Conservation (phyloP, 2,113 vertebrate species). For the Cheilinus undulatus region DNA sequence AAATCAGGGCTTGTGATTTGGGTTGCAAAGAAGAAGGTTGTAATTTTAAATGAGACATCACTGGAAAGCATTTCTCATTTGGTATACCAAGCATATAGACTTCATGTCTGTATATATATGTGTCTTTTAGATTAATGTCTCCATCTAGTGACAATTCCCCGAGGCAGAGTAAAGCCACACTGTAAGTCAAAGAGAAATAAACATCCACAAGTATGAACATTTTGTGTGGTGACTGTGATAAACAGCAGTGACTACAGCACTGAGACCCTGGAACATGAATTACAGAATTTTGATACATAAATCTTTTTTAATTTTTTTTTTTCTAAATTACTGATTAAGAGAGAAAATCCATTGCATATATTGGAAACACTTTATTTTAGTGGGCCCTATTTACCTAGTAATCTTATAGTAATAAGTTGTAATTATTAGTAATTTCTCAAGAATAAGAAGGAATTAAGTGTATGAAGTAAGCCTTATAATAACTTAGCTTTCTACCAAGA, state of each 20-base stretch:
- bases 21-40: constrained; percentile 16
- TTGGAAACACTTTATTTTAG: too few relatives aligned
- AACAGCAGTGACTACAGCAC: constrained; percentile 4
- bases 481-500: too few relatives aligned
- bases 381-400: too few relatives aligned
- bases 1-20: constrained; percentile 37
- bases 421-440: too few relatives aligned
- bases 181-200: constrained; percentile 35
- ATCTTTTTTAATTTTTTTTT: too few relatives aligned
- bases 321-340: too few relatives aligned
- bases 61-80: too few relatives aligned
- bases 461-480: too few relatives aligned
- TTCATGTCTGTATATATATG: constrained; percentile 28
- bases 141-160: constrained; percentile 79
- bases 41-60: constrained; percentile 27
- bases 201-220: constrained; percentile 18
- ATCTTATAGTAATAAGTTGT: too few relatives aligned
- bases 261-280: neutral
- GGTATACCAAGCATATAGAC: constrained; percentile 4
- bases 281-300: neutral
- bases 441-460: too few relatives aligned
- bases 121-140: constrained; percentile 78
- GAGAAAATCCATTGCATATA: too few relatives aligned
- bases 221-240: constrained; percentile 27
- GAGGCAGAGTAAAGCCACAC: constrained; percentile 48